phyloP scores from a whole-genome alignment of 2,797 vertebrate genomes.

The Cossypha dichroa region DNA sequence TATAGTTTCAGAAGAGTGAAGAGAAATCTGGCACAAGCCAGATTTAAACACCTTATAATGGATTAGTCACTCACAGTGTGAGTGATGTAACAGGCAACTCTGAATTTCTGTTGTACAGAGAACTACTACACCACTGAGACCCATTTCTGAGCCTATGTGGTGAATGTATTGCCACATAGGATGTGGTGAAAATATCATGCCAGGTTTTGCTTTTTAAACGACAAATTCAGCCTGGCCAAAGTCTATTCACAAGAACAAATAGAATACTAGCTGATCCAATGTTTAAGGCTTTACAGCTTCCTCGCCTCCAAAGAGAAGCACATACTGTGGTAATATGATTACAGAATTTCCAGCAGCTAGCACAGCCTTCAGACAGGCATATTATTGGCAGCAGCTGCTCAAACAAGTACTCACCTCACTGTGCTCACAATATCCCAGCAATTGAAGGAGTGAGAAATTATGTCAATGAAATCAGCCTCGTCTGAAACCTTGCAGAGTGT shows the following conservation, averaged over 20 bases:
- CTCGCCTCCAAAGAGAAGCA: background rate
- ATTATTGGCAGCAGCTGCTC: conserved; percentile 45
- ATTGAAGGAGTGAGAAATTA: conserved; percentile 2
- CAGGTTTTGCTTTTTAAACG: background rate
- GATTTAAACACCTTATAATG: background rate
- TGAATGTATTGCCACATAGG: background rate
- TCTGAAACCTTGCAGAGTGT: background rate
- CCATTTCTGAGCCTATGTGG: background rate
- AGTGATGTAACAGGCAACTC: background rate
- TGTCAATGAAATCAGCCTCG: background rate
- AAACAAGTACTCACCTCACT: conserved; percentile 7
- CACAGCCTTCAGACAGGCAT: background rate
- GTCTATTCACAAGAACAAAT: background rate
- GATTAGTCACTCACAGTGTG: background rate
- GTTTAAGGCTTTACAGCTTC: background rate
- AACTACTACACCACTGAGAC: background rate
- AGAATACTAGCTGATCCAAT: background rate
- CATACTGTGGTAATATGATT: background rate
- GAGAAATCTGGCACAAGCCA: background rate
- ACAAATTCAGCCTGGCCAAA: background rate
- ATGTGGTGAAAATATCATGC: background rate
- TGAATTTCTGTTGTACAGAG: background rate
- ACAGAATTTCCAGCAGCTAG: conserved; percentile 32
- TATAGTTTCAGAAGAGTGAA: background rate
- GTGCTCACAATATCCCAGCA: background rate